Evolutionary conservation across 2,113 vertebrate species (phyloP), one percentile per base, ranked within the genome.

Genomic region (Nematolebias whitei): DNA sequence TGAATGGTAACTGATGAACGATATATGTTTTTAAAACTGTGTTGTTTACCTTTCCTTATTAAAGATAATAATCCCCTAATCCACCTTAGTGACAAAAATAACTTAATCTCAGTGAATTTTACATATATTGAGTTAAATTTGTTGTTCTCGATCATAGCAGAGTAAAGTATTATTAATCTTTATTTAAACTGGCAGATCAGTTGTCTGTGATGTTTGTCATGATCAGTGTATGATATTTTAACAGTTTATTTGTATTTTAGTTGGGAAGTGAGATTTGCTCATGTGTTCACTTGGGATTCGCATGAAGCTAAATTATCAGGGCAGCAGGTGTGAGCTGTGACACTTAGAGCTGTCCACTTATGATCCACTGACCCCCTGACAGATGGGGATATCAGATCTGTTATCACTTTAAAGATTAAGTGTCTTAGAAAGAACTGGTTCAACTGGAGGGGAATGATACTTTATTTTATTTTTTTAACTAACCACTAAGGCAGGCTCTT

Each of bases 401-500:
- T 23, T 26, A 55, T 43, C 15, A 45, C 43, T 59, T 60, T 22
- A 61, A 35, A 23, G 26, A 54, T 24, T 29, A 8, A 44, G 2
- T 22, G 26, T 29, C 15, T 39, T 10, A n/a, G 4, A 69, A 43
- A 60, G 3, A n/a, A 8, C 12, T 51, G 35, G 3, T 3, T 62
- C 2, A 16, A 57, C 0, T 40, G 2, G 13, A 44, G 16, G 12
- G 12, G 19, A 14, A 26, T 60, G 2, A 11, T 20, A 35, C 32
- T 35, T 35, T 29, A n/a, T n/a, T n/a, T n/a, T n/a, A n/a, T n/a
- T 39, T 39, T 2, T 13, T 6, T 4, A 64, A 57, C 22, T 6
- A 58, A 45, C 58, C 23, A 49, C 54, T 53, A 51, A 61, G 45
- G 63, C 64, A 62, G 43, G 20, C 23, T 26, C 23, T 45, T 71